phyloP scores from a whole-genome alignment of 2,888 invertebrate genomes.

The Timema podura region DNA sequence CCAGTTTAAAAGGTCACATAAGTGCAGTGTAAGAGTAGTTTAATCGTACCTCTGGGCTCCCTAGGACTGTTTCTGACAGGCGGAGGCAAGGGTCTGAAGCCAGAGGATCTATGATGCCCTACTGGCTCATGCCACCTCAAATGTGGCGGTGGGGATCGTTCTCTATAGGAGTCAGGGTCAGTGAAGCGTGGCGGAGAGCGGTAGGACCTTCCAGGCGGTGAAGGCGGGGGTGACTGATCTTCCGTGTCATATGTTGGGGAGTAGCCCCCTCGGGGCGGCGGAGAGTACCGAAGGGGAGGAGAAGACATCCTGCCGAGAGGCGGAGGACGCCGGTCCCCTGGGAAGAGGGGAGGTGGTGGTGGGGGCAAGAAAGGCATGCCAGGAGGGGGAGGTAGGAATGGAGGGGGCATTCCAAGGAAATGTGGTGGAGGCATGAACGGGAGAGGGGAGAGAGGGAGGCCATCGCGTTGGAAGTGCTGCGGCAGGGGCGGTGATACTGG shows the following conservation, averaged over 20 bases:
- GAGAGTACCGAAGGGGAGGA: conserved; percentile 44
- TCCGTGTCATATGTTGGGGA: conserved; percentile 19
- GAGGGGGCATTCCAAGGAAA: conserved; percentile 40
- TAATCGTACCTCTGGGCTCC: conserved; percentile 25
- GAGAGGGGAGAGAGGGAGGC: conserved; percentile 36
- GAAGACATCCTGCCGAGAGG: conserved; percentile 46
- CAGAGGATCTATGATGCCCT: conserved; percentile 33
- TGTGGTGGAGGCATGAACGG: conserved; percentile 50
- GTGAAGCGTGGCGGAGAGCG: conserved; percentile 20
- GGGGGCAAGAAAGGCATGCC: conserved; percentile 38
- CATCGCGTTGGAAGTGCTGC: conserved; percentile 32
- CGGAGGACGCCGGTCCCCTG: conserved; percentile 39
- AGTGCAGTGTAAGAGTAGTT: too few relatives aligned
- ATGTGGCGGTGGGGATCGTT: conserved; percentile 41
- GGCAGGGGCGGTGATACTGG: conserved; percentile 27
- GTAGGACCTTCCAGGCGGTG: conserved; percentile 19
- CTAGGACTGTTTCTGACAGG: conserved; percentile 25
- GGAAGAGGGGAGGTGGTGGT: conserved; percentile 48
- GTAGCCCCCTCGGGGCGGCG: conserved; percentile 56
- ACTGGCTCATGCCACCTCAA: conserved; percentile 37
- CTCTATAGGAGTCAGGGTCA: conserved; percentile 12
- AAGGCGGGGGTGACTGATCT: conserved; percentile 24
- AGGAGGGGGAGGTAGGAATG: conserved; percentile 54
- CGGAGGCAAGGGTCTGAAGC: conserved; percentile 25
- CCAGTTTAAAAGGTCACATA: too few relatives aligned